Base-by-base conservation (phyloP, 23 tunicate species). In the Clavelina lepadiformis region DNA sequence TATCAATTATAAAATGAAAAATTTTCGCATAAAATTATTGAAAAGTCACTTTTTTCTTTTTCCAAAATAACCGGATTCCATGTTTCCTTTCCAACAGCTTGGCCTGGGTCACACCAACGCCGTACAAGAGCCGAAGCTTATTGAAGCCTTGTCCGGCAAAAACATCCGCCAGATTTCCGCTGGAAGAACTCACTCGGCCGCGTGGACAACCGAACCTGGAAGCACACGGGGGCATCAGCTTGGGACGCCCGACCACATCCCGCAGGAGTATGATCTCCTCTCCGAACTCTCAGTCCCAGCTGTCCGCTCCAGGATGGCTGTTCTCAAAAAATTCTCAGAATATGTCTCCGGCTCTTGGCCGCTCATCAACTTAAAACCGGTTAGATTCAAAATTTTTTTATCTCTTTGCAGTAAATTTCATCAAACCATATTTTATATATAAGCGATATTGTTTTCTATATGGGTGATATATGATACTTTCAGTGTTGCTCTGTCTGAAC, bases 161-260 rank as follows among this genome's bases (percentile, higher is more conserved):
- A 73, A 78, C 37, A 69, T 93, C 55, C 63, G 66, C 18, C 98
- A 93, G 62, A 74, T 93, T 21, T 79, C 93, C 15, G 94, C 98
- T 33, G 98, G 98, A 0, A 68, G 92, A 33, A 78, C 85, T 33
- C 98, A 93, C 77, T 80, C 93, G 1, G 86, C 87, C 0, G 88
- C 79, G 2, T 93, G 98, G 98, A 78, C 98, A 11, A 57, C 80
- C 28, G 84, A 71, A 33, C 69, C 38, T 20, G 22, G 51, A 64
- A 30, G 21, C 19, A 52, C 27, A 55, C 41, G 63, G 31, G 6
- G 25, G 3, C 35, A 67, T 21, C 63, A 51, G 29, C 85, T 93
- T 15, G 98, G 98, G 0, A 47, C 61, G n/a, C 98, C 98, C 6
- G 94, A 84, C 27, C 35, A 28, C n/a, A 61, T 85, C 1, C 98